A percentile compares a stretch with the other conserved stretches of the same genome.
phyloP scores from a whole-genome alignment of 2,888 invertebrate species.

The Nebria brevicollis region DNA sequence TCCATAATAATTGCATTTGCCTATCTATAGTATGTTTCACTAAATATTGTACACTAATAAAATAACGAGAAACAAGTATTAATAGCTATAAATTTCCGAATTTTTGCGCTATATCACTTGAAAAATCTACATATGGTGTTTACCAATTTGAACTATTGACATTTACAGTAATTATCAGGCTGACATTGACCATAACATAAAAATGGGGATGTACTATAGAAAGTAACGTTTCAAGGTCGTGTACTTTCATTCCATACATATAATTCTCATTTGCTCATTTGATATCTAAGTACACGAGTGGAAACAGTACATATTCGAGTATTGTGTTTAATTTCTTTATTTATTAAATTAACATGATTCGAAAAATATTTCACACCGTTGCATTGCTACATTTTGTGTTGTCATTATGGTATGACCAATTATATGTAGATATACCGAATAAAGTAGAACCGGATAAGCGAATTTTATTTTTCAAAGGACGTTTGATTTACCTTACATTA shows the following conservation, averaged over 20 bases:
- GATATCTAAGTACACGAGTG: slow-evolving; percentile 20
- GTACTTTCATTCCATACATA: slow-evolving; percentile 20
- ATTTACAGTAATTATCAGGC: background rate
- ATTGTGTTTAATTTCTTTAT: background rate
- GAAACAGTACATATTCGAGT: background rate
- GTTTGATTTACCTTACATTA: slow-evolving; percentile 63
- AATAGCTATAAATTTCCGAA: background rate
- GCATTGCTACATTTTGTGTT: slow-evolving; percentile 50
- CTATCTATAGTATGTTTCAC: background rate
- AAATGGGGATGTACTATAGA: slow-evolving; percentile 20
- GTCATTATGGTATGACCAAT: slow-evolving; percentile 53
- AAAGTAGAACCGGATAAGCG: slow-evolving; percentile 53
- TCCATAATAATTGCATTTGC: background rate
- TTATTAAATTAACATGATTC: slow-evolving; percentile 18
- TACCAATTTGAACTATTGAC: background rate
- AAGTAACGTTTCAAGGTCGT: slow-evolving; percentile 32
- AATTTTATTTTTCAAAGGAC: slow-evolving; percentile 58
- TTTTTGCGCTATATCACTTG: background rate
- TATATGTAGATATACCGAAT: slow-evolving; percentile 50
- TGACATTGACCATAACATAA: background rate
- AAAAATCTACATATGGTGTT: background rate
- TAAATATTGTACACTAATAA: background rate
- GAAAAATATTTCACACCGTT: slow-evolving; percentile 46
- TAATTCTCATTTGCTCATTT: slow-evolving; percentile 17
- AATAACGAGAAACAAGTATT: background rate